phyloP scores from a whole-genome alignment of 2,113 vertebrate species.

The Rafetus swinhoei region DNA sequence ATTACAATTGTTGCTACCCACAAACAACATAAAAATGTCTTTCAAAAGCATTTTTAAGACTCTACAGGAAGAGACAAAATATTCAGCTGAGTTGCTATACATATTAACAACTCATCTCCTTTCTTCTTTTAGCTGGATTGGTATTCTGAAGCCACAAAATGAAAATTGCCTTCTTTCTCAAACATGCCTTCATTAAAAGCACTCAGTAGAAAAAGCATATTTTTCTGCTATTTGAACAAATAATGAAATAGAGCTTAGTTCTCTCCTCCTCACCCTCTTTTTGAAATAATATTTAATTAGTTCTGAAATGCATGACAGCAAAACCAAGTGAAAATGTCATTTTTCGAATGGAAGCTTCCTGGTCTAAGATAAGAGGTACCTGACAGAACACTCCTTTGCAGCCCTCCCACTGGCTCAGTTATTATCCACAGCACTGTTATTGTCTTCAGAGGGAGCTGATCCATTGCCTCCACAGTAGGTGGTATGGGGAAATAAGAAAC shows the following conservation, averaged over 20 bases:
- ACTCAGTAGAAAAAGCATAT: fast-evolving
- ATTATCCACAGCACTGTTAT: neutral
- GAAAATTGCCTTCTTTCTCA: neutral
- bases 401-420: neutral
- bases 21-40: neutral
- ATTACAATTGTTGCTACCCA: neutral
- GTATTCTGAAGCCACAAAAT: neutral
- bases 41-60: neutral
- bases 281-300: neutral
- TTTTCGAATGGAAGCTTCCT: neutral
- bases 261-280: neutral
- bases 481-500: neutral
- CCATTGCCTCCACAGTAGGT: neutral
- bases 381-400: neutral
- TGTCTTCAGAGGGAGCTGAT: constrained; percentile 18
- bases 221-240: neutral
- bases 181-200: neutral
- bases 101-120: neutral
- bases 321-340: neutral
- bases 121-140: neutral
- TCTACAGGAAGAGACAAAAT: neutral
- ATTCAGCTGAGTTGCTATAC: neutral
- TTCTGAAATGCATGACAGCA: constrained; percentile 1
- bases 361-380: neutral
- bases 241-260: neutral